These are phyloP conservation scores for Apamea sordens DNA, from an alignment of 2,888 invertebrate genomes.

Conservation along the genomic window DNA sequence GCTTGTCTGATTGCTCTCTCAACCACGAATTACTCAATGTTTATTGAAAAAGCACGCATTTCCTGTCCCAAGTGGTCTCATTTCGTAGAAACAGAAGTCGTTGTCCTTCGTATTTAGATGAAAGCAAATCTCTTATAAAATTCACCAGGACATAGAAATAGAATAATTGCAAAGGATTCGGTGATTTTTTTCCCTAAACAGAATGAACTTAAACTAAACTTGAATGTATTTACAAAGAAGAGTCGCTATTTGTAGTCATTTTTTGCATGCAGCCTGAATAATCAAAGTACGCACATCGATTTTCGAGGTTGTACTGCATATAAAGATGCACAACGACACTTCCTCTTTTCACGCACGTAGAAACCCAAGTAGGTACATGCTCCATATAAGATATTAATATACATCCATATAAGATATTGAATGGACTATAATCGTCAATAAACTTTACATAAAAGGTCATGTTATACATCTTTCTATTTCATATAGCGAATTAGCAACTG, in stretches of 20 bases:
- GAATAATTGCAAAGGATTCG: background rate
- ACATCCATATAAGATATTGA: slow-evolving; percentile 37
- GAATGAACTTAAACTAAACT: background rate
- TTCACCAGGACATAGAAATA: too few relatives aligned
- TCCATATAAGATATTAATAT: slow-evolving; percentile 29
- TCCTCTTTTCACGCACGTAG: slow-evolving; percentile 3
- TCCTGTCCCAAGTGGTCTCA: slow-evolving; percentile 34
- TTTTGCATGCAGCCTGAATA: background rate
- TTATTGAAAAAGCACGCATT: slow-evolving; percentile 53
- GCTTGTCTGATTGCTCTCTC: slow-evolving; percentile 24
- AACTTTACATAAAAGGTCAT: slow-evolving; percentile 6
- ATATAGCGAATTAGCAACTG: background rate
- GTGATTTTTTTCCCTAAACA: background rate
- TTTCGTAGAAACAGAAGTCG: slow-evolving; percentile 14
- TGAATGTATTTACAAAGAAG: background rate
- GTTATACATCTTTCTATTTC: background rate
- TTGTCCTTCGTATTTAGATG: slow-evolving; percentile 2
- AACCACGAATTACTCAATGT: slow-evolving; percentile 19
- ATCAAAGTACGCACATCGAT: background rate
- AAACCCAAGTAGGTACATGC: background rate
- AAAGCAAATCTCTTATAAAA: background rate
- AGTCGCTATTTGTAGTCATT: background rate
- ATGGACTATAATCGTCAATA: slow-evolving; percentile 34
- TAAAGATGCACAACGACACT: slow-evolving; percentile 2
- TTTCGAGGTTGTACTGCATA: background rate